A percentile compares a stretch with the other conserved stretches of the same genome.
phyloP scores from a whole-genome alignment of 2,113 vertebrate species.

The Felis catus region F.catus_Fca126_mat1.0 CM031424.1:93919001-93919500 shows the following conservation, averaged over 20 bases:
- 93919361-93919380: no score
- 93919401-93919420: not conserved
- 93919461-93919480: fast-evolving
- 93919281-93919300: not conserved
- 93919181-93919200: not conserved
- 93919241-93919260: not conserved
- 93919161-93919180: fast-evolving
- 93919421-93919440: not conserved
- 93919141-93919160: fast-evolving
- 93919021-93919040: not conserved
- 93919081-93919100: not conserved
- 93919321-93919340: not conserved
- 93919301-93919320: not conserved
- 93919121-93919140: fast-evolving
- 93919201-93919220: not conserved
- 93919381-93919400: not conserved
- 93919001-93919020: not conserved
- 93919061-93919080: not conserved
- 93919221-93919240: not conserved
- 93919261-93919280: not conserved
- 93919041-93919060: not conserved
- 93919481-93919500: fast-evolving
- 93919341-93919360: not conserved
- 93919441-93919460: fast-evolving
- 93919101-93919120: not conserved